These are phyloP conservation scores for Andrena praecox DNA, from an alignment of 2,888 invertebrate genomes.

Conservation along the genomic window DNA sequence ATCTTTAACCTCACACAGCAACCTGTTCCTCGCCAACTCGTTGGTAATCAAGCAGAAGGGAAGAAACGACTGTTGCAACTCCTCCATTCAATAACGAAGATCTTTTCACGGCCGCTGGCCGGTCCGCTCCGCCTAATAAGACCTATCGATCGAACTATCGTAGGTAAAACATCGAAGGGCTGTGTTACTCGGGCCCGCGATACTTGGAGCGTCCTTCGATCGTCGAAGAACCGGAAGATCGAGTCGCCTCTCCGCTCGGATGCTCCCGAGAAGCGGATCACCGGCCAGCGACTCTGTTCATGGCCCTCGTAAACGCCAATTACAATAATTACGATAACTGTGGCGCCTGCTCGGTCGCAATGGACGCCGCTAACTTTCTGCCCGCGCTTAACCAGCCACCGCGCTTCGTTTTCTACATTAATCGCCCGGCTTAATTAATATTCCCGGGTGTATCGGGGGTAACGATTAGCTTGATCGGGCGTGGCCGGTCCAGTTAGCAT, in stretches of 20 bases:
- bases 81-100: neutral
- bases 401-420: slow-evolving; percentile 54
- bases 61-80: neutral
- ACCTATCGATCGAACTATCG: slow-evolving; percentile 25
- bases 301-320: slow-evolving; percentile 75
- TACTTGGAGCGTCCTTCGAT: slow-evolving; percentile 58
- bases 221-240: slow-evolving; percentile 76
- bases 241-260: slow-evolving; percentile 74
- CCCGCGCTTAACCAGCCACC: slow-evolving; percentile 49
- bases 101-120: neutral
- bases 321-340: slow-evolving; percentile 80
- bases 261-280: slow-evolving; percentile 62
- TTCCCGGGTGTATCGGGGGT: slow-evolving; percentile 60
- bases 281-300: slow-evolving; percentile 68
- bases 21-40: too few relatives aligned
- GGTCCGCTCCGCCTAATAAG: slow-evolving; percentile 32
- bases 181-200: neutral
- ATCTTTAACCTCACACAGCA: too few relatives aligned
- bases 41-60: too few relatives aligned
- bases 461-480: slow-evolving; percentile 62
- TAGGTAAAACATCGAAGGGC: slow-evolving; percentile 49
- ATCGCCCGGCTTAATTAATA: slow-evolving; percentile 75
- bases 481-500: slow-evolving; percentile 58
- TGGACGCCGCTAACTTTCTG: slow-evolving; percentile 51
- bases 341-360: slow-evolving; percentile 69